Base-by-base conservation (phyloP, 1,140 invertebrate species). In the Drosophila kohkoa region DNA sequence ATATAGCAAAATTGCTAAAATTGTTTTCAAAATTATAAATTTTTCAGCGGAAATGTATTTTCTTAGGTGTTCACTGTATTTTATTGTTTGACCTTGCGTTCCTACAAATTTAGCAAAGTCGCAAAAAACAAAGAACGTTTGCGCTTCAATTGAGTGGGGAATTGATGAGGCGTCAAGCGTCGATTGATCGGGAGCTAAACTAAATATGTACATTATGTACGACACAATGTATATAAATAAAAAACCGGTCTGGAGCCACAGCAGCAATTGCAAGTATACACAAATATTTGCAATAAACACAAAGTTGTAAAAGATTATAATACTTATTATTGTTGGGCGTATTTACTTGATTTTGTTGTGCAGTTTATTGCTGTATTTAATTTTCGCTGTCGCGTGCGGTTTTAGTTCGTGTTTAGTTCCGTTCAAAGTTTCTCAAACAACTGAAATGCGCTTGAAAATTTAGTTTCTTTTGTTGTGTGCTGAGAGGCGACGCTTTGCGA, bases 391-490 rank as follows among this genome's bases (percentile, higher is more conserved):
- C 81, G 85, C 85, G 78, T 35, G 32, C 49, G 54, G n/a, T 30
- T 25, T 25, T 52, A 66, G 52, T 45, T 58, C 30, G 35, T 54
- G 62, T 59, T 89, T 79, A 67, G 75, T 81, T 64, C 75, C 81
- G 85, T 59, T 38, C 86, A 76, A 85, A 81, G 85, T 85, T 89
- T 76, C 72, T 74, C 78, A 75, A 81, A 72, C 78, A 89, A 89
- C 81, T 89, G 81, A 89, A 71, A 68, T 75, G 66, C 49, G 49
- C 60, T 63, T 73, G 46, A 58, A 77, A 68, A 77, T 46, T 60
- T 67, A 30, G 25, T 35, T 13, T 64, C 28, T 62, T 70, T 76
- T 78, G 60, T 65, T 77, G 62, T 13, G n/a, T 13, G n/a, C 46
- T 41, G 51, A 68, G 52, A 16, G 15, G 45, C 65, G 52, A 57